Conservation (phyloP, 30 jellyfish, hydroid and myxozoan genomes). For the Pseudorhiza aurosa region DNA sequence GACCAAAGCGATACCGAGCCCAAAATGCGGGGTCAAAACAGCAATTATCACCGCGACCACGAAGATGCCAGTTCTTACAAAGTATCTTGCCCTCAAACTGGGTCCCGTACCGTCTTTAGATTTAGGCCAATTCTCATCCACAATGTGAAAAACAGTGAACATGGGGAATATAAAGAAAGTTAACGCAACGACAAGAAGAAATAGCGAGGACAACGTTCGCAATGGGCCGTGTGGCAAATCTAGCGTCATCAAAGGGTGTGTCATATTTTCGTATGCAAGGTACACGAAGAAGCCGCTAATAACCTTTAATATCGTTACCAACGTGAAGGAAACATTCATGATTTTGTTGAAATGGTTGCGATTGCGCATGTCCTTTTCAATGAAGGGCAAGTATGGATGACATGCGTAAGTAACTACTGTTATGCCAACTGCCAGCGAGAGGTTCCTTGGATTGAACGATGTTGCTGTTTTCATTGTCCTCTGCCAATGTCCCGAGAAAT, state of each 20-base stretch:
- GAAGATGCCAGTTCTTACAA: constrained; percentile 37
- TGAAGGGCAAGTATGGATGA: constrained; percentile 81
- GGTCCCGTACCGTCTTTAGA: not conserved
- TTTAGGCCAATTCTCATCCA: constrained; percentile 74
- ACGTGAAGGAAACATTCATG: constrained; percentile 62
- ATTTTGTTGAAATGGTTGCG: constrained; percentile 49
- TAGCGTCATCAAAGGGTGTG: constrained; percentile 74
- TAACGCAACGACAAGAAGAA: constrained; percentile 72
- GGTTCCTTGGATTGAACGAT: constrained; percentile 3
- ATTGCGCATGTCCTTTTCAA: constrained; percentile 76
- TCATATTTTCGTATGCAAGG: constrained; percentile 62
- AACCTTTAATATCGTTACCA: constrained; percentile 66
- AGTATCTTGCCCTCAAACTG: constrained; percentile 1
- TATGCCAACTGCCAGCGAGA: constrained; percentile 74
- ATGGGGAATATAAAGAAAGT: constrained; percentile 77
- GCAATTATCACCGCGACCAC: constrained; percentile 58
- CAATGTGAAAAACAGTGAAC: constrained; percentile 80
- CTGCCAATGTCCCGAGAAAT: constrained; percentile 33
- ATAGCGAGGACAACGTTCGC: constrained; percentile 39
- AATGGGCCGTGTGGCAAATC: constrained; percentile 76
- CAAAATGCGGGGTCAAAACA: constrained; percentile 76
- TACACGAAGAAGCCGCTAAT: constrained; percentile 78
- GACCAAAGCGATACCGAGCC: constrained; percentile 72
- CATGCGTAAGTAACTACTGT: constrained; percentile 77
- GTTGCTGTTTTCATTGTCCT: constrained; percentile 25